Evolutionary conservation across 2,888 invertebrate genomes (phyloP), one percentile per base, ranked within the genome.

Genomic region (Tethea ocularis): DNA sequence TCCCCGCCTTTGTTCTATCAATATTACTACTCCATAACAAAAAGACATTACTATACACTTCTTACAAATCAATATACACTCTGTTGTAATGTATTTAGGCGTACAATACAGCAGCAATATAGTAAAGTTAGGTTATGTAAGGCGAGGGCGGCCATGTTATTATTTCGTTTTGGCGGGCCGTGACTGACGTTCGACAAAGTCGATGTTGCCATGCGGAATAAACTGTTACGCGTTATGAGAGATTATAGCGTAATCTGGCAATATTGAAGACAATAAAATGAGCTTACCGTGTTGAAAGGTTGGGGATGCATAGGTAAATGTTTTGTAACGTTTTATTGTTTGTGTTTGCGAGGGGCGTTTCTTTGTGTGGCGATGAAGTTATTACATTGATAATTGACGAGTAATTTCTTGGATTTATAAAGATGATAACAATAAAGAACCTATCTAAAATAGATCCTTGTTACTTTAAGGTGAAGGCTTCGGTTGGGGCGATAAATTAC

Each of bases 181-280:
- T 89, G 89, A 89, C 82, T 91, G 91, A 91, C 89, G 87, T 84
- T 83, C 77, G 75, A 85, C 86, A 88, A 88, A 88, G 89, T 84
- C 86, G 87, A 86, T 90, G 92, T 91, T 92, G 86, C 90, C 91
- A 91, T 89, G 91, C 89, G 89, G 88, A 93, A 93, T 92, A 92
- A 93, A 91, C 91, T 88, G 91, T 89, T 89, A 83, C 83, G 79
- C 86, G 87, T 91, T 91, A 91, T 91, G 89, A 91, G 91, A 88
- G 92, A 92, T 93, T 93, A 90, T 74, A 72, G 79, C 81, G 85
- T 93, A 93, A 93, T 92, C 92, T 92, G 92, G 91, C 91, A 91
- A 92, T 92, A 93, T 92, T 91, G 89, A 90, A 92, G 89, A 92
- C 92, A 92, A 92, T 91, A 88, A 91, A 91, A 91, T 90, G 83